Percentiles rank a stretch among this genome's conserved stretches.
Conservation (phyloP, 37 sponge, comb jelly and placozoan genomes). For the Hormiphora californensis region DNA sequence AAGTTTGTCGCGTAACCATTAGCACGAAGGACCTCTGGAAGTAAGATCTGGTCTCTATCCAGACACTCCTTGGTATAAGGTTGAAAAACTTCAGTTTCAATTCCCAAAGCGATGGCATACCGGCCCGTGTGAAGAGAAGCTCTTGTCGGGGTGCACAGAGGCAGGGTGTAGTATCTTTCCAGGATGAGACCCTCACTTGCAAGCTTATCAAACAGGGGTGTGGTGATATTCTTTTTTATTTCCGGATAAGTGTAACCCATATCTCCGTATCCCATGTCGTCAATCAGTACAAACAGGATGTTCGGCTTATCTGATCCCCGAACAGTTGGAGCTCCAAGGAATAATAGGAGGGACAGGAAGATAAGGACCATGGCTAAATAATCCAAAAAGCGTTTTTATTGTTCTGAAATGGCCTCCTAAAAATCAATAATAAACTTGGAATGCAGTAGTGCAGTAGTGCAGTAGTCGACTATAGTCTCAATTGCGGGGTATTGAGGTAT, state of each 20-base stretch:
- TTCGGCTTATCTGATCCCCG: too few species aligned
- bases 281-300: neutral
- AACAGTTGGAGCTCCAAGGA: too few species aligned
- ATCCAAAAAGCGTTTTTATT: too few species aligned
- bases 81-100: neutral
- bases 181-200: conserved; percentile 5
- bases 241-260: conserved; percentile 2
- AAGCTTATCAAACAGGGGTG: neutral
- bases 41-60: neutral
- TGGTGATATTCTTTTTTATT: neutral
- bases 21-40: neutral
- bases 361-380: too few species aligned
- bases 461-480: too few species aligned
- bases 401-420: too few species aligned
- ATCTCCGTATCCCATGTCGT: neutral
- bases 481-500: too few species aligned
- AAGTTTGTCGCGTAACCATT: conserved; percentile 60
- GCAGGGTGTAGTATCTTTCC: neutral
- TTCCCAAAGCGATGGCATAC: neutral
- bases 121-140: neutral
- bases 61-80: neutral
- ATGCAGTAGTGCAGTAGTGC: too few species aligned
- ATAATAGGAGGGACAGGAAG: too few species aligned
- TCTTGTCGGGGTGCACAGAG: neutral
- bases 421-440: too few species aligned